Base-by-base conservation (phyloP, 2,113 vertebrate genomes). In the Ochotona curzoniae region DNA sequence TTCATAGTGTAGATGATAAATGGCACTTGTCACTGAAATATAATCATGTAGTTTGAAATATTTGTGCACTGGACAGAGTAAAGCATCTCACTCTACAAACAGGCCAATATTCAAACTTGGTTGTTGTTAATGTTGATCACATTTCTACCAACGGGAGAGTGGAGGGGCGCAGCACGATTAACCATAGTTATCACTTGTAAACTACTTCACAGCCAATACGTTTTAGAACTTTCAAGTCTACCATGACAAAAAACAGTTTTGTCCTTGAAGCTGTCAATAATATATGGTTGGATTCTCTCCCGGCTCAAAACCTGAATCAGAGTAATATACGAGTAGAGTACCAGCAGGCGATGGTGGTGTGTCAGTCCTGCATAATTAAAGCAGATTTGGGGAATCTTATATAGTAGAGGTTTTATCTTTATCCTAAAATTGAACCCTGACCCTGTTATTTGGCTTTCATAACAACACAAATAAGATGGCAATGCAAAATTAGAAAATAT, bases 371-470 rank as follows among this genome's bases (percentile, higher is more conserved):
- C 2, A 14, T 30, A 93, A 89, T 71, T 85, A 85, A 89, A 76
- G 67, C 35, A 90, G 21, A 84, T 35, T 63, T 57, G 9, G 26
- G 30, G 14, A 0, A 35, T 5, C 12, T 86, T 60, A 60, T 85
- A 84, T 47, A 49, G 20, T 83, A 70, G 1, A 79, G n/a, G 1
- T 28, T 35, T 79, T 25, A 88, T 14, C 4, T 74, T 44, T 73
- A 81, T 63, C 54, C 21, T 66, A 44, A 93, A 82, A 83, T 54
- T 93, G 8, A 81, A 73, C 80, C 61, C 21, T 86, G 66, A 63
- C 28, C 71, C 76, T 71, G 93, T 91, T 23, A 57, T 60, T 83
- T 90, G 23, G 14, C 4, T 89, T 93, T 87, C 47, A 71, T 71
- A 32, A 76, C 66, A 83, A 61, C 30, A 90, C 26, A n/a, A 71